Evolutionary conservation across 1,140 invertebrate species (phyloP).

Genomic region (Drosophila triauraria): DNA sequence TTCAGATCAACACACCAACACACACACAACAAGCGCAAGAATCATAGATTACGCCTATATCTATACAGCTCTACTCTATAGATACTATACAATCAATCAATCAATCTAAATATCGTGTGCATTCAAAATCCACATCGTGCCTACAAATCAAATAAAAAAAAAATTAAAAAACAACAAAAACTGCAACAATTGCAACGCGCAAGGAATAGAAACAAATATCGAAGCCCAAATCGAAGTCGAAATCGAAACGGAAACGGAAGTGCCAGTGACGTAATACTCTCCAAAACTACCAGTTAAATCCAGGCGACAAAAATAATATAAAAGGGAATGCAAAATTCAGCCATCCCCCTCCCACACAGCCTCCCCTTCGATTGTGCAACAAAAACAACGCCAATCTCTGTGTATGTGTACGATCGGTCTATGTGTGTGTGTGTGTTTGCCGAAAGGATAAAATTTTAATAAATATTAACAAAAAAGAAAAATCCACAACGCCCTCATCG

Average conservation of each 20-base stretch:
- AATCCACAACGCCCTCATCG: conserved; percentile 6
- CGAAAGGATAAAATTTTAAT: conserved; percentile 17
- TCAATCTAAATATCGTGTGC: conserved; percentile 57
- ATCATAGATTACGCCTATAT: conserved; percentile 49
- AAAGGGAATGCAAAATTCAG: conserved; percentile 20
- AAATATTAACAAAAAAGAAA: conserved; percentile 4
- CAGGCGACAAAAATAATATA: conserved; percentile 13
- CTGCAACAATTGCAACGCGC: conserved; percentile 57
- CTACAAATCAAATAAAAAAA: conserved; percentile 25
- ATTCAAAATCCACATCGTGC: conserved; percentile 81
- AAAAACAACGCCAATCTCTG: conserved; percentile 41
- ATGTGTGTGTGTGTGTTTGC: conserved; percentile 20
- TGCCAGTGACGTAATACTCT: conserved; percentile 80
- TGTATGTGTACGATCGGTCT: conserved; percentile 33
- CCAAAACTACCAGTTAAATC: conserved; percentile 37
- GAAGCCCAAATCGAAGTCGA: background rate
- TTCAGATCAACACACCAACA: conserved; percentile 55
- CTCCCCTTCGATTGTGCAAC: conserved; percentile 61
- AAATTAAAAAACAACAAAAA: conserved; percentile 37
- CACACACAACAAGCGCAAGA: conserved; percentile 15
- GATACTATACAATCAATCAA: conserved; percentile 43
- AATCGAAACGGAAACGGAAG: conserved; percentile 68
- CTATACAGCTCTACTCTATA: conserved; percentile 25
- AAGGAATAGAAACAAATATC: conserved; percentile 26
- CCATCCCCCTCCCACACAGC: conserved; percentile 11